Base-by-base conservation (phyloP, 1,140 invertebrate genomes). In the Drosophila yakuba region DNA sequence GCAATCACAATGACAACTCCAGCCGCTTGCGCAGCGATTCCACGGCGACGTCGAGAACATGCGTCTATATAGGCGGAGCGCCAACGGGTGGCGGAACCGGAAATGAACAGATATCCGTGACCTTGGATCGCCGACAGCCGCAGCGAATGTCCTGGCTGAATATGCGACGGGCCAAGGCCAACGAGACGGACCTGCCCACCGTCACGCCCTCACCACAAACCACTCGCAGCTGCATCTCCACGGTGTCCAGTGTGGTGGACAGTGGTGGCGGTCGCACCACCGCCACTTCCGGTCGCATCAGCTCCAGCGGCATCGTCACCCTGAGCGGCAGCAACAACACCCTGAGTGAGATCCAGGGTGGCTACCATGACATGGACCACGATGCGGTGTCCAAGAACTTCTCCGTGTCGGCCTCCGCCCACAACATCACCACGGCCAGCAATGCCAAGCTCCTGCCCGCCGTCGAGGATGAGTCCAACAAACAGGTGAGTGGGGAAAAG, bases 291-390 rank as follows among this genome's bases (percentile, higher is more conserved):
- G 90, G 90, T 4, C 80, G 86, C 43, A 91, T 91, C 17, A 91
- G 90, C 64, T 88, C 82, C 78, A 91, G 90, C 66, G 90, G 90
- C 51, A 88, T 90, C 12, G 78, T 91, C 7, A 91, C 90, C 23
- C 79, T 91, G 6, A 91, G 90, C 54, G 91, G 88, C 39, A 92
- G 91, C 45, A 92, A 91, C 59, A 91, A 92, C 36, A 92, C 91
- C 12, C 60, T 91, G 20, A 83, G 83, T 39, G 91, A 92, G n/a
- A 86, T 91, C 23, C 84, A 88, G 57, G 67, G 85, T 17, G 86
- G 74, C 38, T 88, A 84, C 45, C 82, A 82, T 43, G 84, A 91
- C 55, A 52, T 84, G 20, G 72, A 71, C 8, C 67, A 78, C 23
- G 85, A 90, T 20, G 73, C 73, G 36, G 74, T 84, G 23, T 85